Evolutionary conservation across 2,113 vertebrate species (phyloP).

Genomic region (Leuciscus idus): DNA sequence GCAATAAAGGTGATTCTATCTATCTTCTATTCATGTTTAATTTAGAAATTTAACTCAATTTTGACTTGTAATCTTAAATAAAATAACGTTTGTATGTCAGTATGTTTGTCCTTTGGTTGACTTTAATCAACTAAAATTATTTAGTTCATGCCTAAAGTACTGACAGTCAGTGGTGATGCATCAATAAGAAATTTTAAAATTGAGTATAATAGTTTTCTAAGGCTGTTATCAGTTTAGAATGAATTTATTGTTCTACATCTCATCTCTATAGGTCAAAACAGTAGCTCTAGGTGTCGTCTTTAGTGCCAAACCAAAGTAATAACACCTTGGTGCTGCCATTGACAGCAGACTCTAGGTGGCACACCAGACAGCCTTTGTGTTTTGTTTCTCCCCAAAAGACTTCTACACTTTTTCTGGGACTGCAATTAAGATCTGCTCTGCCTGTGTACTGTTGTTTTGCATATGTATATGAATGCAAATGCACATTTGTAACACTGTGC

Average conservation of each 20-base stretch:
- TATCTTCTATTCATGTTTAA: background rate
- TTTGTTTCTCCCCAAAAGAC: background rate
- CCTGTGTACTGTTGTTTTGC: background rate
- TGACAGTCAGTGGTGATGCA: background rate
- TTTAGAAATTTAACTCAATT: background rate
- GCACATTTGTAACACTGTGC: background rate
- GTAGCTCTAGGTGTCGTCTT: background rate
- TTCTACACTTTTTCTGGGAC: background rate
- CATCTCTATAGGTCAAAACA: background rate
- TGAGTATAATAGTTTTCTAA: background rate
- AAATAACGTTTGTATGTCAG: background rate
- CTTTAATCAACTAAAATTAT: background rate
- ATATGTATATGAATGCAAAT: conserved; percentile 5
- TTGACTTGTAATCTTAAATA: background rate
- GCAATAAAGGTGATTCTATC: too few species aligned
- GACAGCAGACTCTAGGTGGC: conserved; percentile 57
- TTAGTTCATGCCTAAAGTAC: background rate
- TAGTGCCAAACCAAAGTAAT: background rate
- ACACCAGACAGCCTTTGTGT: conserved; percentile 46
- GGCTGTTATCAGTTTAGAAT: background rate
- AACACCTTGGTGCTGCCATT: conserved; percentile 21
- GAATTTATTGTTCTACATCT: background rate
- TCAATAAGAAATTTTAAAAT: background rate
- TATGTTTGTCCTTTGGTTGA: too few species aligned
- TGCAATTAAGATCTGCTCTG: background rate